Percentiles rank a stretch among this genome's conserved stretches.
phyloP scores from a whole-genome alignment of 2,888 invertebrate species.

The Coecobrya sp. region DNA sequence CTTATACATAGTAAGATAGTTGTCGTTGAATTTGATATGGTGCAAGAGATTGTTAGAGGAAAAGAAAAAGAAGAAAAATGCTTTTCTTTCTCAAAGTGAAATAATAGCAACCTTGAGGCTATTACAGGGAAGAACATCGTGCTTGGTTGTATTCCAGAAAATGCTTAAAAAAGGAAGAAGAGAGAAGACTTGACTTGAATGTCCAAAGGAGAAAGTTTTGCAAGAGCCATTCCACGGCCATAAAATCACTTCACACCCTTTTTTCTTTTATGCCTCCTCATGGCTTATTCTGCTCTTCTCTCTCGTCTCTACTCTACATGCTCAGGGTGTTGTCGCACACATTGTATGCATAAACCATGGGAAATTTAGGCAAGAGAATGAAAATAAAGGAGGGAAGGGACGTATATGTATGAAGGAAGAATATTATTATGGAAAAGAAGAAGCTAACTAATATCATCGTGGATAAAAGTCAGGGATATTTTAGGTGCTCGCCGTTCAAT shows the following conservation, averaged over 20 bases:
- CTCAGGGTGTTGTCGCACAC: background rate
- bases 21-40: background rate
- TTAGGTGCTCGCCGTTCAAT: background rate
- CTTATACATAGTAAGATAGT: background rate
- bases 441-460: background rate
- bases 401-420: background rate
- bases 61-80: background rate
- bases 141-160: conserved; percentile 33
- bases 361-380: background rate
- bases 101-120: conserved; percentile 79
- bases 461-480: background rate
- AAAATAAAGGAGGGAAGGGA: background rate
- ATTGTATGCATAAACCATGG: conserved; percentile 36
- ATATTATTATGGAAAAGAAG: conserved; percentile 15
- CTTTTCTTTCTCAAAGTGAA: conserved; percentile 58
- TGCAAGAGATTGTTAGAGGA: background rate
- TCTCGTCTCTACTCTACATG: background rate
- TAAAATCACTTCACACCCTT: conserved; percentile 78
- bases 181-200: conserved; percentile 18
- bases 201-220: conserved; percentile 60
- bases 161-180: background rate
- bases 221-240: conserved; percentile 73
- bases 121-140: conserved; percentile 55
- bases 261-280: conserved; percentile 46
- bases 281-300: background rate